Conservation (phyloP, 2,888 invertebrate genomes). For the Tortricodes alternella region DNA sequence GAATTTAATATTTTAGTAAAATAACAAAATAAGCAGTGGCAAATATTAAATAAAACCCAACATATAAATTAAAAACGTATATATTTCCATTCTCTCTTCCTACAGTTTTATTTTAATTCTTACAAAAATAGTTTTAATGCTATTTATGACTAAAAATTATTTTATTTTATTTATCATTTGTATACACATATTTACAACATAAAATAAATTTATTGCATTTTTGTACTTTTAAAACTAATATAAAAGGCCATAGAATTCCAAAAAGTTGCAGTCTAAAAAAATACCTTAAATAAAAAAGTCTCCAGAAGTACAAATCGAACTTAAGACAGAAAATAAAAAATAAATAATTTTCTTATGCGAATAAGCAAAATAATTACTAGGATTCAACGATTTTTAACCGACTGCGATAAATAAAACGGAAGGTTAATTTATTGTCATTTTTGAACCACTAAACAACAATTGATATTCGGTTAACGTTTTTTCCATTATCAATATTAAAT, state of each 20-base stretch:
- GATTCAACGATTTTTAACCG: not conserved
- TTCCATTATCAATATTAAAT: not conserved
- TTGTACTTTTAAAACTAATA: slow-evolving; percentile 38
- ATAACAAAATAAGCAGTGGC: too few relatives aligned
- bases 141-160: slow-evolving; percentile 23
- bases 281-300: slow-evolving; percentile 26
- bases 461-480: not conserved
- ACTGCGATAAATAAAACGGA: too few relatives aligned
- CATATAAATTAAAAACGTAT: slow-evolving; percentile 30
- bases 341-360: slow-evolving; percentile 52
- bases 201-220: slow-evolving; percentile 57
- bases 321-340: slow-evolving; percentile 45
- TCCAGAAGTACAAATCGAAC: slow-evolving; percentile 32
- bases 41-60: not conserved
- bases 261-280: slow-evolving; percentile 33
- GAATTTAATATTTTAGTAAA: too few relatives aligned
- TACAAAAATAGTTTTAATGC: slow-evolving; percentile 22
- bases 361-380: slow-evolving; percentile 14
- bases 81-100: slow-evolving; percentile 54
- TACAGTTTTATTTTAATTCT: slow-evolving; percentile 49
- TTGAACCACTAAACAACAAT: not conserved
- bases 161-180: slow-evolving; percentile 55
- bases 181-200: slow-evolving; percentile 81
- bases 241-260: slow-evolving; percentile 30
- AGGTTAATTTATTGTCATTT: too few relatives aligned